Percentiles rank a stretch among this genome's conserved stretches.
phyloP scores from a whole-genome alignment of 1,140 invertebrate species.

The Papilio helenus region DNA sequence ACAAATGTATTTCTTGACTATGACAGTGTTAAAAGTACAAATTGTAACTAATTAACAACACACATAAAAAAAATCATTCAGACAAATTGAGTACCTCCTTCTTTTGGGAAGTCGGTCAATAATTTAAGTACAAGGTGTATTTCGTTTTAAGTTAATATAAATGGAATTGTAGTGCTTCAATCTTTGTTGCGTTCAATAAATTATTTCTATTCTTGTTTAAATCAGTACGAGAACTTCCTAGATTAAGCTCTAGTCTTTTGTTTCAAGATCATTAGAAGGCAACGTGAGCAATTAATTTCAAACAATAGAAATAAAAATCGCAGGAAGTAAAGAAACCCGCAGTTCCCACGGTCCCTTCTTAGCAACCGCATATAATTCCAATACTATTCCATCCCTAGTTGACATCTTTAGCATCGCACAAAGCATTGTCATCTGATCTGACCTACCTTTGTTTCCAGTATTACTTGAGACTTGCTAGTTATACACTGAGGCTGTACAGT shows the following conservation, averaged over 20 bases:
- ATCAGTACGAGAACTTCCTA: too few relatives aligned
- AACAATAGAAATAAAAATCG: background rate
- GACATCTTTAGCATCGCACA: slow-evolving; percentile 20
- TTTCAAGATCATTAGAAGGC: background rate
- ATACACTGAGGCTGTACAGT: background rate
- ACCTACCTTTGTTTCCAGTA: slow-evolving; percentile 17
- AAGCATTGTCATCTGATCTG: slow-evolving; percentile 19
- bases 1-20: too few relatives aligned
- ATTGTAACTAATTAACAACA: too few relatives aligned
- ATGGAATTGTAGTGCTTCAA: too few relatives aligned
- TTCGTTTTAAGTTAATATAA: too few relatives aligned
- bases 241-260: background rate
- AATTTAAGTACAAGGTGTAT: too few relatives aligned
- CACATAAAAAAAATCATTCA: too few relatives aligned
- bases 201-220: too few relatives aligned
- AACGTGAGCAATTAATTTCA: background rate
- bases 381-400: slow-evolving; percentile 18
- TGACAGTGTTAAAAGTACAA: too few relatives aligned
- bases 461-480: slow-evolving; percentile 11
- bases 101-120: too few relatives aligned
- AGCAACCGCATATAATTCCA: background rate
- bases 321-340: background rate
- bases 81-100: too few relatives aligned
- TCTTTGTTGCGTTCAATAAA: too few relatives aligned
- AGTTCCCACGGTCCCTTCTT: background rate